phyloP scores from a whole-genome alignment of 2,113 vertebrate species.

The Pleuronectes platessa region DNA sequence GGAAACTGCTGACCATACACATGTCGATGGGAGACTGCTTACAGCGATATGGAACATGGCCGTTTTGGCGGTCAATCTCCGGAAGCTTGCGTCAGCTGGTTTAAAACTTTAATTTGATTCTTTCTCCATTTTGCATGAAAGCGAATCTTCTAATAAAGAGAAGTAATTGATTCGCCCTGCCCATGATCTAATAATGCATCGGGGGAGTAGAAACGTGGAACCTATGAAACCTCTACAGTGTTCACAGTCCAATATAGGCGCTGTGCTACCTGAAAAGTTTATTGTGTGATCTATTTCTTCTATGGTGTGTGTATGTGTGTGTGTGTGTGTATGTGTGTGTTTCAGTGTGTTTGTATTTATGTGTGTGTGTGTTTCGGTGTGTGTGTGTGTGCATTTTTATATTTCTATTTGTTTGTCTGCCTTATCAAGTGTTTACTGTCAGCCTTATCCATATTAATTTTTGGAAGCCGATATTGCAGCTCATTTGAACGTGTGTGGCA shows the following conservation, averaged over 20 bases:
- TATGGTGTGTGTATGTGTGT: slow-evolving; percentile 7
- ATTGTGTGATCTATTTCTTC: slow-evolving; percentile 50
- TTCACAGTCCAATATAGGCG: slow-evolving; percentile 26
- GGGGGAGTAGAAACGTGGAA: slow-evolving; percentile 26
- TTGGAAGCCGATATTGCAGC: slow-evolving; percentile 51
- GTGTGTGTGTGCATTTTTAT: background rate
- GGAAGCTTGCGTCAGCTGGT: slow-evolving; percentile 13
- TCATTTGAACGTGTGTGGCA: slow-evolving; percentile 55
- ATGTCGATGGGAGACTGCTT: slow-evolving; percentile 14
- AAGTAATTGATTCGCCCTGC: slow-evolving; percentile 42
- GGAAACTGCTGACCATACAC: slow-evolving; percentile 7
- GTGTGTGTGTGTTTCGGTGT: background rate
- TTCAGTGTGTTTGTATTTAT: background rate
- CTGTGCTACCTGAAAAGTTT: slow-evolving; percentile 12
- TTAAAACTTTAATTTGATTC: slow-evolving; percentile 38
- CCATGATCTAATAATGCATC: slow-evolving; percentile 35
- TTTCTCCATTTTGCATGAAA: slow-evolving; percentile 29
- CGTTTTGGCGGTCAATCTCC: background rate
- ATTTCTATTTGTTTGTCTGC: slow-evolving; percentile 26
- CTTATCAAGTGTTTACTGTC: slow-evolving; percentile 72
- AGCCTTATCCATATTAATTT: slow-evolving; percentile 63
- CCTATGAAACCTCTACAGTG: slow-evolving; percentile 41
- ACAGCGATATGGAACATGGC: background rate
- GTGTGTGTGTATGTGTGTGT: background rate
- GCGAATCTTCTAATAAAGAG: slow-evolving; percentile 18